Conservation (phyloP, 2,888 invertebrate genomes). For the Zootermopsis nevadensis region DNA sequence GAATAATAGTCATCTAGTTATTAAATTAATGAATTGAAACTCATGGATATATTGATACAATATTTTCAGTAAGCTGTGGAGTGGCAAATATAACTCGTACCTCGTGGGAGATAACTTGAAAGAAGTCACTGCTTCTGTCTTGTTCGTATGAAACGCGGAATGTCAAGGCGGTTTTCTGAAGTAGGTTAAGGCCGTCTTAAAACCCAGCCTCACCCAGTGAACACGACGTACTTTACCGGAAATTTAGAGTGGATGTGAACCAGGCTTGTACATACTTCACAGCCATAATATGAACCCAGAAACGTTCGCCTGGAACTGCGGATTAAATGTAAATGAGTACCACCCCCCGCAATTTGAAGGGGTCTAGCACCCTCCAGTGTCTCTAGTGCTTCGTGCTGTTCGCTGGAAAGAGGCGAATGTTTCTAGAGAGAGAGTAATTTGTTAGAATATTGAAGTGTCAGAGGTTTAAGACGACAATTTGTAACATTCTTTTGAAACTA, state of each 20-base stretch:
- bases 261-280: background rate
- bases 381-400: background rate
- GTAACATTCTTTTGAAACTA: background rate
- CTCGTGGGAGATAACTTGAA: no score
- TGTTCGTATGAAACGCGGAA: no score
- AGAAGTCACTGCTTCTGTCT: no score
- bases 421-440: background rate
- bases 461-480: background rate
- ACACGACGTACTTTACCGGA: no score
- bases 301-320: background rate
- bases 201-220: no score
- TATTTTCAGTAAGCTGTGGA: no score
- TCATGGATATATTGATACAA: no score
- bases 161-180: no score
- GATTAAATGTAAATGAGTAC: slow-evolving; percentile 16
- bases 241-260: background rate
- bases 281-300: background rate
- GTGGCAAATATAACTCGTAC: no score
- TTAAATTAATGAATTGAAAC: no score
- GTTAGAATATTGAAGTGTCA: background rate
- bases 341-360: background rate
- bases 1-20: no score
- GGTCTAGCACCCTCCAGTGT: background rate
- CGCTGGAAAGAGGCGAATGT: background rate
- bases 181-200: no score